These are phyloP conservation scores for Epiblema foenella DNA, from an alignment of 2,888 invertebrate species.

Conservation along the genomic window DNA sequence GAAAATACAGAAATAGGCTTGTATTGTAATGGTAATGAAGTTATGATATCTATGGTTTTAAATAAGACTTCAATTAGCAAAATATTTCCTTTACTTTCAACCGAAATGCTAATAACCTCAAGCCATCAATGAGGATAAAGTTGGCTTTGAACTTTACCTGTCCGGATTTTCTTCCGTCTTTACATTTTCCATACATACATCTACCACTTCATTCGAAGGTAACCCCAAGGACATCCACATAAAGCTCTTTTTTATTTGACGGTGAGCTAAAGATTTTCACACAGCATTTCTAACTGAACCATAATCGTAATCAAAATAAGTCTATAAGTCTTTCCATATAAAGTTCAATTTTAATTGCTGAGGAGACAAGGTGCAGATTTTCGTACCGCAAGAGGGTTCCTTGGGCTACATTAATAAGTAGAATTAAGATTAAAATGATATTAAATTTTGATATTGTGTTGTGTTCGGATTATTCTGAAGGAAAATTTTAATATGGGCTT, in stretches of 20 bases:
- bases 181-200: constrained; percentile 52
- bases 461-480: constrained; percentile 81
- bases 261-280: neutral
- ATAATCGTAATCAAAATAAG: neutral
- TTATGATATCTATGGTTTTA: neutral
- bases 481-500: constrained; percentile 76
- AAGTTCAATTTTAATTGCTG: constrained; percentile 46
- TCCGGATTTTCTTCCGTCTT: constrained; percentile 59
- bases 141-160: constrained; percentile 82
- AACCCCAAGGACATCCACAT: constrained; percentile 2
- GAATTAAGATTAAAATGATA: constrained; percentile 85
- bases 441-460: constrained; percentile 85
- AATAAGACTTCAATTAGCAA: constrained; percentile 17
- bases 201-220: neutral
- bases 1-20: neutral
- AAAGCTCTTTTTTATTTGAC: constrained; percentile 45
- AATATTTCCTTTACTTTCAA: constrained; percentile 9
- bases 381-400: constrained; percentile 65
- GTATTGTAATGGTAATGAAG: neutral
- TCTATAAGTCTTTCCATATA: constrained; percentile 21
- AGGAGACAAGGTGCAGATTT: constrained; percentile 58
- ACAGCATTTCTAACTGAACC: constrained; percentile 7
- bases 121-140: constrained; percentile 61
- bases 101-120: constrained; percentile 39
- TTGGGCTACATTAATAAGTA: constrained; percentile 81